Evolutionary conservation across 2,113 vertebrate species (phyloP).

Genomic region (Ameiurus melas): DNA sequence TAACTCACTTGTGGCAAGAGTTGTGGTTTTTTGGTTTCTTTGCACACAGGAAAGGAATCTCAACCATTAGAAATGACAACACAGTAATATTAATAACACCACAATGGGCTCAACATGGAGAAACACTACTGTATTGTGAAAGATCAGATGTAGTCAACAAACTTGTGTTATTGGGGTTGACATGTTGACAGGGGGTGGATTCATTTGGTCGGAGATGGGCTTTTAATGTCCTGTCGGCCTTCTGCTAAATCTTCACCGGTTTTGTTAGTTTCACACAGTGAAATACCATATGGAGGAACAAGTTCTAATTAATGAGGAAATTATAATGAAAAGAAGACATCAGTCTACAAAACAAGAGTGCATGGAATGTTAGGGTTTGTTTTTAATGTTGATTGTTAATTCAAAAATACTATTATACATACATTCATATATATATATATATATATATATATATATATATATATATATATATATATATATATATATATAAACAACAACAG

Average conservation of each 20-base stretch:
- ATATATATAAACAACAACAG: too few species aligned
- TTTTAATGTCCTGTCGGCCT: slow-evolving; percentile 43
- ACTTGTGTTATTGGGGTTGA: slow-evolving; percentile 26
- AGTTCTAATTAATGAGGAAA: slow-evolving; percentile 24
- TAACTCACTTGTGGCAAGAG: slow-evolving; percentile 81
- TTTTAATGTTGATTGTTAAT: background rate
- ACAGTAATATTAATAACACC: slow-evolving; percentile 27
- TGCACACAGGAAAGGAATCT: slow-evolving; percentile 43
- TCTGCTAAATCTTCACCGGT: slow-evolving; percentile 28
- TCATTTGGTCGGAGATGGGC: slow-evolving; percentile 44
- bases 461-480: too few species aligned
- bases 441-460: too few species aligned
- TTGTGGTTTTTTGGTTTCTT: slow-evolving; percentile 57
- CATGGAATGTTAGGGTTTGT: background rate
- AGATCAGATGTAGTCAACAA: background rate
- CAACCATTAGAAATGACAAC: slow-evolving; percentile 24
- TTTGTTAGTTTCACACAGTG: slow-evolving; percentile 28
- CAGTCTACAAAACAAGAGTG: background rate
- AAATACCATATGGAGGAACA: slow-evolving; percentile 13
- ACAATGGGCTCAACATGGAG: background rate
- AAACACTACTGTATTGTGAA: background rate
- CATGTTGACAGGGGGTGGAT: slow-evolving; percentile 53
- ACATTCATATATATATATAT: too few species aligned
- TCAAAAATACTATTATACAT: too few species aligned
- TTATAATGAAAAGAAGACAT: background rate